Base-by-base conservation (phyloP, 2,888 invertebrate species). In the Lobophora halterata region DNA sequence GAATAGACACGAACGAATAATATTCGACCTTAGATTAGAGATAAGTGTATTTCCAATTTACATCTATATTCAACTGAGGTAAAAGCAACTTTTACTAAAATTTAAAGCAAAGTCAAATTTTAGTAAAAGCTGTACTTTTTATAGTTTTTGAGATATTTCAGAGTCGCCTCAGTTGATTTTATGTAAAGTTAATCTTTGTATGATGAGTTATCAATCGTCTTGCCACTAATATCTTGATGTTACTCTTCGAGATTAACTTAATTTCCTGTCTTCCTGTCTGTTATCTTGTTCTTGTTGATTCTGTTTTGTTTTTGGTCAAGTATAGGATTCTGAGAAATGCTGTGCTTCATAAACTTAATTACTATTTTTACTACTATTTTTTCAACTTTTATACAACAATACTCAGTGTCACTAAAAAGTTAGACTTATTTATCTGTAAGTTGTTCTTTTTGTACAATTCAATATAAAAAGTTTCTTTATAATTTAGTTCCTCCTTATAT, bases 21-120 rank as follows among this genome's bases (percentile, higher is more conserved):
- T 49, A 46, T 52, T 52, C 52, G 46, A 40, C 18, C 46, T 44
- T 43, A 29, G 23, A 36, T 31, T 37, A 46, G 40, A 13, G 17
- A 28, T 18, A 30, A 21, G 20, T 18, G 16, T 35, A 23, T 8
- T 18, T 26, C 3, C 20, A 30, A 37, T 25, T 2, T 17, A 3
- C 17, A 17, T n/a, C n/a, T n/a, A n/a, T n/a, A n/a, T n/a, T n/a
- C n/a, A n/a, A n/a, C n/a, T n/a, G n/a, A n/a, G 26, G 26, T 21
- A 23, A 20, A 24, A 21, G 16, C 7, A 17, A 20, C 3, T 14
- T 26, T 34, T n/a, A 34, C 10, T 19, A n/a, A 9, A n/a, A n/a
- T n/a, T n/a, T n/a, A n/a, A n/a, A n/a, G n/a, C n/a, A n/a, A n/a
- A n/a, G n/a, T n/a, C n/a, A n/a, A n/a, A n/a, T n/a, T n/a, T n/a